These are phyloP conservation scores for Muschampia plurimacula DNA, from an alignment of 2,888 invertebrate species.

Conservation along the genomic window DNA sequence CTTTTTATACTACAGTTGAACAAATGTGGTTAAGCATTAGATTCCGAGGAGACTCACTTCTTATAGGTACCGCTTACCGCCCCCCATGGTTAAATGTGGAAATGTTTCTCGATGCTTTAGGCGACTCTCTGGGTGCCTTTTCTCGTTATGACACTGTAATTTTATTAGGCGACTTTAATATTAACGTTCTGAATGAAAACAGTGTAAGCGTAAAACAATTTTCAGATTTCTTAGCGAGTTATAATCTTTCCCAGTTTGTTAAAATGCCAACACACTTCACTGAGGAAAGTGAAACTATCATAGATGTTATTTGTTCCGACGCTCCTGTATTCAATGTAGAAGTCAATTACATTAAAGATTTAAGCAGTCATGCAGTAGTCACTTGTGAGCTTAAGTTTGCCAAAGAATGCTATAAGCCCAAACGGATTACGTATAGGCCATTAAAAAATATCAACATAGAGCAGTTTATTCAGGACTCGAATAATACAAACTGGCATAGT, in stretches of 20 bases:
- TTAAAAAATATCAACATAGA: background rate
- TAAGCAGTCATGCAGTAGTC: background rate
- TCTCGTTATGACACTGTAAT: background rate
- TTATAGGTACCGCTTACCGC: background rate
- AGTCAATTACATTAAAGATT: background rate
- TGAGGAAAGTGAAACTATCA: background rate
- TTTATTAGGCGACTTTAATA: constrained; percentile 1
- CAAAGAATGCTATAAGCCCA: background rate
- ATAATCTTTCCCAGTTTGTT: background rate
- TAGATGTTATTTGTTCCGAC: background rate
- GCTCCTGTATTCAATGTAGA: background rate
- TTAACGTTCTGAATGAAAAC: background rate
- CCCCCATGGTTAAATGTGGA: background rate
- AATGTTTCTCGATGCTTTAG: background rate
- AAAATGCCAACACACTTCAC: background rate
- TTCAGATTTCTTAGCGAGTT: background rate
- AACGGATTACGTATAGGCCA: background rate
- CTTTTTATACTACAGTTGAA: background rate
- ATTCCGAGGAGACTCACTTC: background rate
- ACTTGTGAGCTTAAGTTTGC: background rate
- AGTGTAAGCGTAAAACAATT: background rate
- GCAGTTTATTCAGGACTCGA: background rate
- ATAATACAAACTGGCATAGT: background rate
- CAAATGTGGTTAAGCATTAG: constrained; percentile 5
- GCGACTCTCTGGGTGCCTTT: background rate